A percentile compares a stretch with the other conserved stretches of the same genome.
These are phyloP conservation scores for Oeneis ivallda DNA, from an alignment of 2,888 invertebrate species.

Conservation along the genomic window DNA sequence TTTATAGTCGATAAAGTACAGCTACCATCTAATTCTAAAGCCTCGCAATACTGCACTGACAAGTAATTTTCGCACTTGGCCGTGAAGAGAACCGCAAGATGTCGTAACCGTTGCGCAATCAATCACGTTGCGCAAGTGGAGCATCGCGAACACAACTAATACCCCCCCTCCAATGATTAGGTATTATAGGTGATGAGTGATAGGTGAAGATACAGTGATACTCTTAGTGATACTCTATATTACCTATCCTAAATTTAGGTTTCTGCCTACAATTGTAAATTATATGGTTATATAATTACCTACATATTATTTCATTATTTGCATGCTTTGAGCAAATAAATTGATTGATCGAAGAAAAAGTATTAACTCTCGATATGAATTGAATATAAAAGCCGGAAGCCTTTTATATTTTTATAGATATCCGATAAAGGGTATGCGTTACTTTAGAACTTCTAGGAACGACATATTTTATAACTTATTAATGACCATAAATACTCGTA, in stretches of 20 bases:
- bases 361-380: neutral
- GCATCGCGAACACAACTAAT: constrained; percentile 14
- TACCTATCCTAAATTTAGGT: too few relatives aligned
- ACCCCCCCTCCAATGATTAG: neutral
- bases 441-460: neutral
- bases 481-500: constrained; percentile 8
- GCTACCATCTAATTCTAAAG: constrained; percentile 6
- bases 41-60: neutral
- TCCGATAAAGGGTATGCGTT: neutral
- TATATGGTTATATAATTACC: too few relatives aligned
- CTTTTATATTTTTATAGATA: neutral
- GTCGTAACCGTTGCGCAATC: constrained; percentile 37
- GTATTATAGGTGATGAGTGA: neutral
- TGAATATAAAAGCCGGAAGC: neutral
- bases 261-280: too few relatives aligned
- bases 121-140: constrained; percentile 33
- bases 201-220: too few relatives aligned
- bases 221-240: too few relatives aligned
- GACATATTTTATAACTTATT: neutral
- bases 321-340: too few relatives aligned
- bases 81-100: constrained; percentile 34
- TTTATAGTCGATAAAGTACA: constrained; percentile 2
- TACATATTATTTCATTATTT: too few relatives aligned
- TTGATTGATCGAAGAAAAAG: too few relatives aligned
- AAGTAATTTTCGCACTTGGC: constrained; percentile 30